phyloP scores from a whole-genome alignment of 2,113 vertebrate species.

The Macrotus californicus region DNA sequence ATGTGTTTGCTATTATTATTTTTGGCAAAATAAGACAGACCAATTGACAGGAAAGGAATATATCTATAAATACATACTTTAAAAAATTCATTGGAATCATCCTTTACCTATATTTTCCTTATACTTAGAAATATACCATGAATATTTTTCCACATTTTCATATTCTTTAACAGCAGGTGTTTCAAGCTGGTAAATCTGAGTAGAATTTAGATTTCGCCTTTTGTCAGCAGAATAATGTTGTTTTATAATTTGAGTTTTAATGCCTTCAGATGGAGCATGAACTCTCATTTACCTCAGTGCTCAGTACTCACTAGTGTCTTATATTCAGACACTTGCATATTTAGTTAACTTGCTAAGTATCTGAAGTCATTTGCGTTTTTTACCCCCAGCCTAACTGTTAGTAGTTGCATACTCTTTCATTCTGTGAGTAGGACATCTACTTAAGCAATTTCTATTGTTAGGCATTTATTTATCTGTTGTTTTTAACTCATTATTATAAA shows the following conservation, averaged over 20 bases:
- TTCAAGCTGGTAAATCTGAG: background rate
- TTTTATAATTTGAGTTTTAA: background rate
- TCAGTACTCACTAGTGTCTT: background rate
- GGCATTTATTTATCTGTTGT: background rate
- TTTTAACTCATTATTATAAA: background rate
- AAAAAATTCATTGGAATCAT: background rate
- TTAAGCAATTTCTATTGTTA: slow-evolving; percentile 8
- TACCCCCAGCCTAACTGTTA: background rate
- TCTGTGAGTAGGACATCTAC: background rate
- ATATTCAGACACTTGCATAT: background rate
- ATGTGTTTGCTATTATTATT: background rate
- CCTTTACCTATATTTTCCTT: background rate
- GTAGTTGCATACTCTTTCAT: background rate
- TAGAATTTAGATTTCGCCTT: background rate
- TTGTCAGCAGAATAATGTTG: background rate
- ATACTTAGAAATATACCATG: background rate
- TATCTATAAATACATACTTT: background rate
- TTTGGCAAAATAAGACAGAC: background rate
- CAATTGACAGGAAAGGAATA: background rate
- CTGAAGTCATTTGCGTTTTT: background rate
- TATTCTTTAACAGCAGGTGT: background rate
- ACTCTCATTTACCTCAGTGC: background rate
- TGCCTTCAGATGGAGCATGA: background rate
- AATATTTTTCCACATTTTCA: background rate
- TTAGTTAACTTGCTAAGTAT: background rate